Evolutionary conservation across 2,113 vertebrate species (phyloP).

Genomic region (Suricata suricatta): DNA sequence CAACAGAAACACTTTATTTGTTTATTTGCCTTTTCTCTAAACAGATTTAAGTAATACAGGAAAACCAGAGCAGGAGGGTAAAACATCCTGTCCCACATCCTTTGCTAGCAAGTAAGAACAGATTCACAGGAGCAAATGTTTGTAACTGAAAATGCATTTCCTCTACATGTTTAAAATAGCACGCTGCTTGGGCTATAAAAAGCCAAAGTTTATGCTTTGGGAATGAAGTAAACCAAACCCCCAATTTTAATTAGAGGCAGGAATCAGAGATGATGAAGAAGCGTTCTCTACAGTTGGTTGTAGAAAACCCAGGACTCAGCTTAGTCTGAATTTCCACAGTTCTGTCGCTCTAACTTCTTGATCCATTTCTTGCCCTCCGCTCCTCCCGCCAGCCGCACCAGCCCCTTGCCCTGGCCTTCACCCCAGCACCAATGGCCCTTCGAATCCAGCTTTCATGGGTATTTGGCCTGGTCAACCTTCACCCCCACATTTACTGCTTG

Average conservation of each 20-base stretch:
- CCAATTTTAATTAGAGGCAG: constrained; percentile 81
- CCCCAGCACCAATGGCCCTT: background rate
- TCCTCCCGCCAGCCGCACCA: background rate
- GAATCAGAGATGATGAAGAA: constrained; percentile 66
- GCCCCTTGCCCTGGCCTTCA: background rate
- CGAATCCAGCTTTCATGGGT: accelerated
- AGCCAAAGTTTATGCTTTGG: constrained; percentile 76
- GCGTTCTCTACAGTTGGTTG: constrained; percentile 63
- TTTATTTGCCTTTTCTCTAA: constrained; percentile 81
- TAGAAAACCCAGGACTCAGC: constrained; percentile 59
- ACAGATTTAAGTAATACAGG: constrained; percentile 81
- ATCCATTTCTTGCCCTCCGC: background rate
- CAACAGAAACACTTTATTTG: constrained; percentile 70
- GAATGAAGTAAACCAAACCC: constrained; percentile 78
- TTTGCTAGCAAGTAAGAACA: constrained; percentile 70
- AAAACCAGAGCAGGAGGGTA: constrained; percentile 73
- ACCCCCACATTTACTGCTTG: background rate
- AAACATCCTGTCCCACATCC: constrained; percentile 82
- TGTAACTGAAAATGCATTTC: constrained; percentile 85
- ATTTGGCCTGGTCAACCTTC: background rate
- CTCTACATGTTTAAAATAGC: constrained; percentile 82
- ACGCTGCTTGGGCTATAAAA: constrained; percentile 83
- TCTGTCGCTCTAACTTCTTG: background rate
- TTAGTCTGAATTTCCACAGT: constrained; percentile 57
- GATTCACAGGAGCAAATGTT: constrained; percentile 78